Conservation (phyloP, 2,113 vertebrate genomes). For the Lasiurus cinereus region DNA sequence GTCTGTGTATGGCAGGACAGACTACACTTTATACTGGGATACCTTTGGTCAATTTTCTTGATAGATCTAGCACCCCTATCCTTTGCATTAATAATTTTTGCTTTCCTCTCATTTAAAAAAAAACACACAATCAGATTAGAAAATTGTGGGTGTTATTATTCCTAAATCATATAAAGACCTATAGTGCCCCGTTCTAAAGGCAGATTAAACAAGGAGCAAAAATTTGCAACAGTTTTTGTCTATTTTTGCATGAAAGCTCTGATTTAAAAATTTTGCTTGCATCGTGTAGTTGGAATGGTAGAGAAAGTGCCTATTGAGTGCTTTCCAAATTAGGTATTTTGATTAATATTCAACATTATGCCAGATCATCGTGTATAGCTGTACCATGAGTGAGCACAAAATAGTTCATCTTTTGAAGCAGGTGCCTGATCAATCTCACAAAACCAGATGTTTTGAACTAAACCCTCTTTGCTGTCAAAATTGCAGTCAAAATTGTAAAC, state of each 20-base stretch:
- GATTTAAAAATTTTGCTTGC: not conserved
- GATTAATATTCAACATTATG: not conserved
- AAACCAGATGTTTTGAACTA: not conserved
- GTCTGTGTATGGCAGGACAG: not conserved
- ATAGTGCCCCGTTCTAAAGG: not conserved
- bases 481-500: slow-evolving; percentile 3
- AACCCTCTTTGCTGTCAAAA: not conserved
- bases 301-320: not conserved
- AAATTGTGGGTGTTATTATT: not conserved
- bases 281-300: not conserved
- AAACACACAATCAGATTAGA: not conserved
- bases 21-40: not conserved
- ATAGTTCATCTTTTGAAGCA: not conserved
- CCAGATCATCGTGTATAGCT: not conserved
- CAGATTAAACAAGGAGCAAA: not conserved
- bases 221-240: not conserved
- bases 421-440: not conserved
- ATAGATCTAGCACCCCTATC: not conserved
- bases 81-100: not conserved
- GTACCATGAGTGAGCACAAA: not conserved
- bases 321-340: not conserved
- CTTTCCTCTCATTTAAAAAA: not conserved
- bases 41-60: not conserved
- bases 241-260: not conserved
- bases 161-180: not conserved